Evolutionary conservation across 2,888 invertebrate species (phyloP).

Genomic region (Eilema sororculum): DNA sequence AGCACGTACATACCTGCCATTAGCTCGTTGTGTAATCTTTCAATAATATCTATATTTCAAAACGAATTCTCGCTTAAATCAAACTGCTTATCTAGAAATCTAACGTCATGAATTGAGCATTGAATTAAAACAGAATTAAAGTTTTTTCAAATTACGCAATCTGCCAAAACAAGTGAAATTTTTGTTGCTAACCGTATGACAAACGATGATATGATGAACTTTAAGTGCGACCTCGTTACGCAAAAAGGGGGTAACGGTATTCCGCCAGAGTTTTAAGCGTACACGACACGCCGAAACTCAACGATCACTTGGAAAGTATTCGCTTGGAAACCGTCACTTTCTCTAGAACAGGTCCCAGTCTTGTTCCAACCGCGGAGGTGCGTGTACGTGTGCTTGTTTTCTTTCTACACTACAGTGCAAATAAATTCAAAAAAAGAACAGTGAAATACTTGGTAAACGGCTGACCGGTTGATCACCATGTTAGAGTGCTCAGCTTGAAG

Average conservation of each 20-base stretch:
- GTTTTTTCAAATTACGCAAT: slow-evolving; percentile 46
- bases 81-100: slow-evolving; percentile 9
- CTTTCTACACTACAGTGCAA: slow-evolving; percentile 36
- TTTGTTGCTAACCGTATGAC: slow-evolving; percentile 61
- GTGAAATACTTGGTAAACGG: slow-evolving; percentile 55
- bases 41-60: slow-evolving; percentile 9
- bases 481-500: slow-evolving; percentile 50
- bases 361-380: slow-evolving; percentile 55
- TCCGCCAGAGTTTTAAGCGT: slow-evolving; percentile 50
- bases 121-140: not conserved
- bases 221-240: slow-evolving; percentile 74
- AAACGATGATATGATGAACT: slow-evolving; percentile 69
- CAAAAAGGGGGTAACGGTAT: slow-evolving; percentile 80
- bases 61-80: slow-evolving; percentile 1
- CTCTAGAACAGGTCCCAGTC: slow-evolving; percentile 78
- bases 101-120: not conserved
- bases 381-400: slow-evolving; percentile 45
- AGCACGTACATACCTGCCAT: slow-evolving; percentile 6
- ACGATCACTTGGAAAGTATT: slow-evolving; percentile 81
- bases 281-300: slow-evolving; percentile 63
- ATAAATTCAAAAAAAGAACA: slow-evolving; percentile 41
- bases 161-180: slow-evolving; percentile 62
- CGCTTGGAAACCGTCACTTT: slow-evolving; percentile 77
- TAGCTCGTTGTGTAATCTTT: slow-evolving; percentile 7
- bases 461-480: slow-evolving; percentile 48